phyloP scores from a whole-genome alignment of 2,888 invertebrate species.

The Cryptus viduatorius region DNA sequence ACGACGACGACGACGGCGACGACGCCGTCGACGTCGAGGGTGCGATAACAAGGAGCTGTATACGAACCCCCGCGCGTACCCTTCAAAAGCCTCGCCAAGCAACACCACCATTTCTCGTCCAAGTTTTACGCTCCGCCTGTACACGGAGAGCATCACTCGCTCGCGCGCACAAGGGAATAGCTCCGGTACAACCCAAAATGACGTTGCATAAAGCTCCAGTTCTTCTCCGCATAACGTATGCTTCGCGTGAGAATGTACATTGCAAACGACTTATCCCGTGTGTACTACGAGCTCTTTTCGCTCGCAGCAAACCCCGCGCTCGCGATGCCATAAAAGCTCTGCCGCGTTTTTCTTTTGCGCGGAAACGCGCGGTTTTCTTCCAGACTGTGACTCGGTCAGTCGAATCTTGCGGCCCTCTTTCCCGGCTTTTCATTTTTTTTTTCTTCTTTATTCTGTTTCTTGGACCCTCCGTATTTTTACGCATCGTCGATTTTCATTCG shows the following conservation, averaged over 20 bases:
- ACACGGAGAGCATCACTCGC: slow-evolving; percentile 48
- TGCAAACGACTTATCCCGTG: slow-evolving; percentile 37
- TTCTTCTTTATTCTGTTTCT: background rate
- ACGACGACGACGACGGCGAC: slow-evolving; percentile 50
- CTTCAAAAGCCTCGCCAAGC: slow-evolving; percentile 38
- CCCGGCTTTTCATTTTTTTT: no score
- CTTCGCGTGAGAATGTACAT: slow-evolving; percentile 52
- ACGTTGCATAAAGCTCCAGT: slow-evolving; percentile 62
- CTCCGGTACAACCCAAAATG: slow-evolving; percentile 57
- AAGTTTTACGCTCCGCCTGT: slow-evolving; percentile 62
- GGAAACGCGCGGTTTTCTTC: slow-evolving; percentile 22
- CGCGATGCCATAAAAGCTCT: slow-evolving; percentile 50
- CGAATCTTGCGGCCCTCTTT: background rate
- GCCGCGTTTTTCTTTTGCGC: slow-evolving; percentile 32
- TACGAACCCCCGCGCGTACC: slow-evolving; percentile 45
- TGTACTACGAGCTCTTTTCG: slow-evolving; percentile 50
- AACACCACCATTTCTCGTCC: slow-evolving; percentile 52
- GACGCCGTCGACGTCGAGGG: slow-evolving; percentile 53
- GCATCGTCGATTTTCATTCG: background rate
- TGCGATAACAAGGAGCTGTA: slow-evolving; percentile 66
- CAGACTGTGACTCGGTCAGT: slow-evolving; percentile 21
- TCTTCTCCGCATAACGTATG: slow-evolving; percentile 41
- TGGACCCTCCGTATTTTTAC: background rate
- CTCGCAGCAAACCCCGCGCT: background rate
- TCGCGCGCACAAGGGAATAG: slow-evolving; percentile 42